These are phyloP conservation scores for Mizuhopecten yessoensis DNA, from an alignment of 1,140 invertebrate species.

Conservation along the genomic window DNA sequence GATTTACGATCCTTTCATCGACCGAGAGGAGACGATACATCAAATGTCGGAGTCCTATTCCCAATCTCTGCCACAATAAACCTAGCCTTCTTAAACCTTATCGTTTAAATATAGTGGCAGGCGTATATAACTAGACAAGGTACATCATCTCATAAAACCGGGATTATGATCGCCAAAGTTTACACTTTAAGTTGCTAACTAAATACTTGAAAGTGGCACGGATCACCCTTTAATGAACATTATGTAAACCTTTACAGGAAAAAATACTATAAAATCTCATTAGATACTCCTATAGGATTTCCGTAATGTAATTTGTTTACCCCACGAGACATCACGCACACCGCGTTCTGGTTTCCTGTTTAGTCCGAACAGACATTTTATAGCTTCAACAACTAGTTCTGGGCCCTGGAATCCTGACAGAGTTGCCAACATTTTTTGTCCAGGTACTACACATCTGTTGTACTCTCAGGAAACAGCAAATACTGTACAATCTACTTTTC, in stretches of 20 bases:
- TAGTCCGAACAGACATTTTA: constrained; percentile 21
- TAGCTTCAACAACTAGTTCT: not conserved
- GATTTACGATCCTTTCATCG: not conserved
- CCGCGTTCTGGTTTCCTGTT: not conserved
- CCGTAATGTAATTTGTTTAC: constrained; percentile 23
- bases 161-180: constrained; percentile 20
- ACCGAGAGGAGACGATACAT: not conserved
- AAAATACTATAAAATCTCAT: not conserved
- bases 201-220: constrained; percentile 32
- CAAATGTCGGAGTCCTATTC: not conserved
- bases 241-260: constrained; percentile 33
- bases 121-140: not conserved
- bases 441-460: not conserved
- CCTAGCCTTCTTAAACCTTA: not conserved
- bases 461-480: not conserved
- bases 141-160: not conserved
- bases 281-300: not conserved
- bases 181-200: not conserved
- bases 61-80: not conserved
- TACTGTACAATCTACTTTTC: not conserved
- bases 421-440: not conserved
- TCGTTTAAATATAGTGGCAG: not conserved
- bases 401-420: not conserved
- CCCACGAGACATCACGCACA: not conserved
- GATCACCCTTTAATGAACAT: constrained; percentile 34